These are phyloP conservation scores for Hyles vespertilio DNA, from an alignment of 1,140 invertebrate genomes.

Conservation along the genomic window DNA sequence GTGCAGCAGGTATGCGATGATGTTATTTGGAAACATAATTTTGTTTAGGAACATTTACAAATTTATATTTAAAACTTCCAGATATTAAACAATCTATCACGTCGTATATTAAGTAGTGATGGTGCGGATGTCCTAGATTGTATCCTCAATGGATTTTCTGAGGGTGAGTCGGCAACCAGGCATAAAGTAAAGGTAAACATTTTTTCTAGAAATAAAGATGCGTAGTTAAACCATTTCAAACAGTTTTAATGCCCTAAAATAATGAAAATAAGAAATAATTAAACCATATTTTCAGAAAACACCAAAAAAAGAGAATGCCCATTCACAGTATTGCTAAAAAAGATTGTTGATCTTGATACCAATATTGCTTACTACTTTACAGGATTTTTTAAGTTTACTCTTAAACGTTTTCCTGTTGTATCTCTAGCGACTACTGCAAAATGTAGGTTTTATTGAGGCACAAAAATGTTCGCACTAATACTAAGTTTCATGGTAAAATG, in stretches of 20 bases:
- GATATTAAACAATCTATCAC: constrained; percentile 40
- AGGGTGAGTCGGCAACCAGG: constrained; percentile 21
- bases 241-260: too few relatives aligned
- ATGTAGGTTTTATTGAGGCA: constrained; percentile 2
- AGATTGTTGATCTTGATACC: too few relatives aligned
- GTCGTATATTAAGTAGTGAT: constrained; percentile 43
- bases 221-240: too few relatives aligned
- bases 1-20: constrained; percentile 32
- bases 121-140: constrained; percentile 43
- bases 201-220: neutral
- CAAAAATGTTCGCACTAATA: too few relatives aligned
- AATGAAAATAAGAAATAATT: too few relatives aligned
- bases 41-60: neutral
- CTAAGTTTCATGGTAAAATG: too few relatives aligned
- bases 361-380: neutral
- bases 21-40: neutral
- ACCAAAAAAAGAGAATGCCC: too few relatives aligned
- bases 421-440: neutral
- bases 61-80: constrained; percentile 21
- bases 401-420: too few relatives aligned
- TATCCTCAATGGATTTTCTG: constrained; percentile 48
- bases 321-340: too few relatives aligned
- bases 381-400: neutral
- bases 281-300: too few relatives aligned
- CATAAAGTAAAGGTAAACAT: constrained; percentile 46